Evolutionary conservation across 1,140 invertebrate species (phyloP).

Genomic region (Telenomus remus): DNA sequence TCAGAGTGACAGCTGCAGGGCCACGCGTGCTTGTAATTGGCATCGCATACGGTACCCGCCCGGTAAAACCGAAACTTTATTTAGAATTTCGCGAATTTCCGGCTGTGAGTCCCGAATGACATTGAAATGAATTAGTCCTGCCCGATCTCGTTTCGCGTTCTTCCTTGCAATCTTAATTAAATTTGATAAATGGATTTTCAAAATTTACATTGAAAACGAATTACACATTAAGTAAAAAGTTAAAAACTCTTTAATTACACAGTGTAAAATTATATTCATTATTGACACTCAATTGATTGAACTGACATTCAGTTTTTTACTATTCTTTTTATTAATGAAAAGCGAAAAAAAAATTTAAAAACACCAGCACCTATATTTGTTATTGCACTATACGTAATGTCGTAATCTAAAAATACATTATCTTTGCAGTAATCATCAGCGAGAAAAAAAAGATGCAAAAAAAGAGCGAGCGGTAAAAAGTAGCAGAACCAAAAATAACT

Average conservation of each 20-base stretch:
- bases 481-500: conserved; percentile 13
- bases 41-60: conserved; percentile 43
- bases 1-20: conserved; percentile 70
- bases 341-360: conserved; percentile 9
- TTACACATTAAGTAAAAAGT: too few relatives aligned
- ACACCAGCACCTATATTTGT: conserved; percentile 5
- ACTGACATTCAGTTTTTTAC: background rate
- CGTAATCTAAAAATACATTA: conserved; percentile 12
- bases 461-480: background rate
- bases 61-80: conserved; percentile 51
- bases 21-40: conserved; percentile 73
- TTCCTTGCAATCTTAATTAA: conserved; percentile 26
- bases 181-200: conserved; percentile 17
- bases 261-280: too few relatives aligned
- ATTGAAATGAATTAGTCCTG: conserved; percentile 19
- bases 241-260: too few relatives aligned
- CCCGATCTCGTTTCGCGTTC: conserved; percentile 9
- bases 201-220: too few relatives aligned
- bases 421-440: background rate
- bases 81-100: conserved; percentile 57
- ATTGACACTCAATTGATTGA: conserved; percentile 30
- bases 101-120: conserved; percentile 42
- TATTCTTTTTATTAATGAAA: too few relatives aligned
- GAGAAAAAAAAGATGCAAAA: background rate
- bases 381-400: conserved; percentile 11